Evolutionary conservation across 2,113 vertebrate species (phyloP), one percentile per base, ranked within the genome.

Genomic region (Plecturocebus donacophilus): DNA sequence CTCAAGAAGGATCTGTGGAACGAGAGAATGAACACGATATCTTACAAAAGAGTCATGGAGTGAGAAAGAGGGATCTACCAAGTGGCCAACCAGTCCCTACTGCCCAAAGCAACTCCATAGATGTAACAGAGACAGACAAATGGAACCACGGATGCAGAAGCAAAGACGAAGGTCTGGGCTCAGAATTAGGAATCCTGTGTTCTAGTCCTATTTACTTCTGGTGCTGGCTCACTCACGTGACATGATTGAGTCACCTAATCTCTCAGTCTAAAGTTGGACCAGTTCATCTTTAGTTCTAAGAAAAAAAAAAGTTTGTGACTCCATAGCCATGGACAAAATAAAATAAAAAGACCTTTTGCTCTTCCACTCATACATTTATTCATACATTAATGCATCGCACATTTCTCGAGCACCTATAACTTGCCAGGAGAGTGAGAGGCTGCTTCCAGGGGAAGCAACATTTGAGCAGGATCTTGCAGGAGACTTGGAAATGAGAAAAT

Each of bases 401-500:
- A 47, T 71, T 93, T 77, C n/a, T 45, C 13, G 80, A 84, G 58
- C 19, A 42, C 21, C 52, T 82, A 13, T n/a, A 52, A 17, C 54
- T 87, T 70, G 19, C 75, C 61, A 49, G 8, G 70, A 88, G 38
- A 80, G 56, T 70, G 23, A 70, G 21, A 79, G 38, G 19, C 81
- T 86, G 21, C 76, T 86, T 95, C 58, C 27, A n/a, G 25, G 6
- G 23, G 23, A 93, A 45, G 68, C 54, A 61, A 77, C 25, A 42
- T 40, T 49, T 66, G 68, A 87, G 45, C 61, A 82, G 35, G 30
- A 89, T 68, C 56, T 84, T 97, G 25, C 71, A 95, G 70, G 68
- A 80, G 66, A n/a, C 61, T 92, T 73, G 23, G 47, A 87, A 93
- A 66, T 79, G 61, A 92, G 73, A 87, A 84, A 42, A 88, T 30